These are phyloP conservation scores for Dynastes tityus DNA, from an alignment of 2,888 invertebrate species.

Conservation along the genomic window DNA sequence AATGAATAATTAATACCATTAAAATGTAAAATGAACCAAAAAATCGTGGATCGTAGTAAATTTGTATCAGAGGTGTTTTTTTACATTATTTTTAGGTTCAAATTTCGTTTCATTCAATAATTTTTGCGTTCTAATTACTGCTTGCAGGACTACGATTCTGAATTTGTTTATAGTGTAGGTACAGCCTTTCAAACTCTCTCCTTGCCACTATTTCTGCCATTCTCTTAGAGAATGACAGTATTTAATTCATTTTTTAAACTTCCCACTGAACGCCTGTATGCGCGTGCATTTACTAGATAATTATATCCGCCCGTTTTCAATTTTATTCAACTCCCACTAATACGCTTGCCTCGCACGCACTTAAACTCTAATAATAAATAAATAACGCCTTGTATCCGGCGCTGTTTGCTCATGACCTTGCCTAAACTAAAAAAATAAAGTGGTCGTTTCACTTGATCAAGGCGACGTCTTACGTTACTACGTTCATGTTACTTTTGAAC, in stretches of 20 bases:
- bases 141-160: too few species aligned
- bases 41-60: too few species aligned
- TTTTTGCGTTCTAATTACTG: too few species aligned
- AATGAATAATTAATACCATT: too few species aligned
- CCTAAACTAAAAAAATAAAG: constrained; percentile 21
- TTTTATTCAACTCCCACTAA: constrained; percentile 26
- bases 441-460: neutral
- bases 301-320: constrained; percentile 18
- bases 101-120: too few species aligned
- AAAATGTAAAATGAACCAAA: too few species aligned
- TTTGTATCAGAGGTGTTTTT: too few species aligned
- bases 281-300: neutral
- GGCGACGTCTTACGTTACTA: too few species aligned
- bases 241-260: neutral
- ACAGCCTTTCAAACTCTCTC: neutral
- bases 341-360: constrained; percentile 4
- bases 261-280: neutral
- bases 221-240: neutral
- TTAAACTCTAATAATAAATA: constrained; percentile 4
- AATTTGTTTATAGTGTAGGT: neutral
- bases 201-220: neutral
- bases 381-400: constrained; percentile 22
- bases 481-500: too few species aligned
- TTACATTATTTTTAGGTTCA: too few species aligned
- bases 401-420: constrained; percentile 27